Percentiles rank a stretch among this genome's conserved stretches.
Conservation (phyloP, 2,888 invertebrate genomes). For the Dysmachus trigonus region DNA sequence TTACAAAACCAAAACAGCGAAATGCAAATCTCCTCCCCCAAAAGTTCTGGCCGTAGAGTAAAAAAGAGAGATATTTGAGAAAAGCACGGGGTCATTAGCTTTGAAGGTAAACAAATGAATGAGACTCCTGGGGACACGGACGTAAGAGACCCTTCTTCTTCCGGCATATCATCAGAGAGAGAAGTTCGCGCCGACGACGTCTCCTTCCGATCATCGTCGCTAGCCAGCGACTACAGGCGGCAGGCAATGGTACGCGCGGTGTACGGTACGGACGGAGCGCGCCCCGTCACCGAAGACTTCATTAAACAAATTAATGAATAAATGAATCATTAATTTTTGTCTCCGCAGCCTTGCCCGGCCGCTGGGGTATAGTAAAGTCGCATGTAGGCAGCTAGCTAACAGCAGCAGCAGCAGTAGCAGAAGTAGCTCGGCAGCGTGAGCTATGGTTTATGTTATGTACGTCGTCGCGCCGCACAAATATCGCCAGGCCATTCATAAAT, state of each 20-base stretch:
- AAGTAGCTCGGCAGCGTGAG: neutral
- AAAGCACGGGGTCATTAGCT: slow-evolving; percentile 25
- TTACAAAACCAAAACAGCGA: neutral
- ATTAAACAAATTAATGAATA: slow-evolving; percentile 41
- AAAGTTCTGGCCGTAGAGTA: neutral
- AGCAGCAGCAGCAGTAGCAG: too few relatives aligned
- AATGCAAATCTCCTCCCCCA: slow-evolving; percentile 14
- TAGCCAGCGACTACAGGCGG: neutral
- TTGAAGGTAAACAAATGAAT: slow-evolving; percentile 16
- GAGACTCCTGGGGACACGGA: neutral
- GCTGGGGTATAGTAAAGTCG: neutral
- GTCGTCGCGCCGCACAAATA: slow-evolving; percentile 26
- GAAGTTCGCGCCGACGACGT: neutral
- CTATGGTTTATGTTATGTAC: slow-evolving; percentile 21
- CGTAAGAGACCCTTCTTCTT: slow-evolving; percentile 1
- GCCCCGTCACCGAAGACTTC: neutral
- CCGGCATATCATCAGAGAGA: neutral
- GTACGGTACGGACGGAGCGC: neutral
- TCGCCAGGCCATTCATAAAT: slow-evolving; percentile 40
- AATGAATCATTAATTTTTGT: slow-evolving; percentile 43
- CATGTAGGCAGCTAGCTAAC: neutral
- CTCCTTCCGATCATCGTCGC: neutral
- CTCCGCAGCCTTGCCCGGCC: slow-evolving; percentile 23
- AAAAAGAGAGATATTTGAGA: neutral
- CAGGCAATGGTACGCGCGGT: too few relatives aligned